phyloP scores from a whole-genome alignment of 2,888 invertebrate genomes.

The Lamellibrachia satsuma region DNA sequence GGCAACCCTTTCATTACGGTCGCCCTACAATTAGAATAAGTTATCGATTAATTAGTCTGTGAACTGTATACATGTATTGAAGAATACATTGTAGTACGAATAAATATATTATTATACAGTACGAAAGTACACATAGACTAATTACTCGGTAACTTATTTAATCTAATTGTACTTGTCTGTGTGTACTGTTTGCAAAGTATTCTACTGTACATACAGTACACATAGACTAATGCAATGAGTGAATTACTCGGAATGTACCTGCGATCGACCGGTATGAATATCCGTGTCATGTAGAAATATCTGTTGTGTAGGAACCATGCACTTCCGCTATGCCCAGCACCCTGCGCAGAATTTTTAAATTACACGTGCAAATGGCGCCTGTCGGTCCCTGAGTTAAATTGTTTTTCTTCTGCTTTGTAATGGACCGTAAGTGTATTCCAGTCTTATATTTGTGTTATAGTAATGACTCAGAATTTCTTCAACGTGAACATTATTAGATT shows the following conservation, averaged over 20 bases:
- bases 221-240: background rate
- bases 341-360: slow-evolving; percentile 17
- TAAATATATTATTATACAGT: no score
- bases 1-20: no score
- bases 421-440: background rate
- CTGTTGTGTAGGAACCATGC: background rate
- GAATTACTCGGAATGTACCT: background rate
- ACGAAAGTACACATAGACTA: no score
- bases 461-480: background rate
- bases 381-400: background rate
- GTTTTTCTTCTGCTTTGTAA: background rate
- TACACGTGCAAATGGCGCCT: slow-evolving; percentile 11
- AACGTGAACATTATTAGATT: background rate
- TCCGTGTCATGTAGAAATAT: background rate
- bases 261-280: background rate
- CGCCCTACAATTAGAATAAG: no score
- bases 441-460: background rate
- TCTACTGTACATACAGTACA: background rate
- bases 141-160: no score
- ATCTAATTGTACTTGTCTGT: background rate
- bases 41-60: no score
- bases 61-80: no score
- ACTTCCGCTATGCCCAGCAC: slow-evolving; percentile 17
- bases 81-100: no score
- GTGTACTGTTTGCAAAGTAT: background rate